Conservation (phyloP, 2,113 vertebrate species). For the Silurus meridionalis region DNA sequence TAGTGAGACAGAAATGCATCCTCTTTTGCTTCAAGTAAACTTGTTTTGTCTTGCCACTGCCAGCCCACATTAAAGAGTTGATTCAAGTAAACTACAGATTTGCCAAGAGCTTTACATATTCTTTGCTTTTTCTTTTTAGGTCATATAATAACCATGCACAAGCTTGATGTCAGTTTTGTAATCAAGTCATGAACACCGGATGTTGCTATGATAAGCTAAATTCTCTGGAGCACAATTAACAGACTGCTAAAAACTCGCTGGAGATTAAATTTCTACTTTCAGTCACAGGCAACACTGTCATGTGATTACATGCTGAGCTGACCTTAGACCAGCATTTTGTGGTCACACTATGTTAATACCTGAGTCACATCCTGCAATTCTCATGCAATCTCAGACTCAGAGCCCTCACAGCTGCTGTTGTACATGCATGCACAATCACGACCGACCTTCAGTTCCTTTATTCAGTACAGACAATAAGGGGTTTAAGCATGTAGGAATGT, state of each 20-base stretch:
- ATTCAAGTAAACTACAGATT: conserved; percentile 14
- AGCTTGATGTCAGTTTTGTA: neutral
- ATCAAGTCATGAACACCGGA: neutral
- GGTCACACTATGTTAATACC: conserved; percentile 27
- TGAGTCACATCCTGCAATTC: conserved; percentile 55
- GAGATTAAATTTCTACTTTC: neutral
- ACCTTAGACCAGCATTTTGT: conserved; percentile 27
- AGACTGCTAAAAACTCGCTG: neutral
- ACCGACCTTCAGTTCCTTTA: conserved; percentile 36
- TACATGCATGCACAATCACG: conserved; percentile 38
- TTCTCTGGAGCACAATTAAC: conserved; percentile 4
- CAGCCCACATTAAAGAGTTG: neutral
- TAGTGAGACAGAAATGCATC: conserved; percentile 38
- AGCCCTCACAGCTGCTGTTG: conserved; percentile 23
- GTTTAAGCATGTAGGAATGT: neutral
- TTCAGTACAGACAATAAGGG: conserved; percentile 3
- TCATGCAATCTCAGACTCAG: conserved; percentile 49
- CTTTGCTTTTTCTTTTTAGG: conserved; percentile 15
- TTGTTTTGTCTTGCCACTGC: conserved; percentile 16
- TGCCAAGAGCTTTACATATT: neutral
- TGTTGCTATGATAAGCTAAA: conserved; percentile 2
- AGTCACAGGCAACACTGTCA: neutral
- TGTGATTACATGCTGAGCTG: neutral
- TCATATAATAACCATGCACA: neutral
- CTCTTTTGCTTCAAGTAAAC: conserved; percentile 32